These are phyloP conservation scores for Pseudococcus longispinus DNA, from an alignment of 2,888 invertebrate species.

Conservation along the genomic window DNA sequence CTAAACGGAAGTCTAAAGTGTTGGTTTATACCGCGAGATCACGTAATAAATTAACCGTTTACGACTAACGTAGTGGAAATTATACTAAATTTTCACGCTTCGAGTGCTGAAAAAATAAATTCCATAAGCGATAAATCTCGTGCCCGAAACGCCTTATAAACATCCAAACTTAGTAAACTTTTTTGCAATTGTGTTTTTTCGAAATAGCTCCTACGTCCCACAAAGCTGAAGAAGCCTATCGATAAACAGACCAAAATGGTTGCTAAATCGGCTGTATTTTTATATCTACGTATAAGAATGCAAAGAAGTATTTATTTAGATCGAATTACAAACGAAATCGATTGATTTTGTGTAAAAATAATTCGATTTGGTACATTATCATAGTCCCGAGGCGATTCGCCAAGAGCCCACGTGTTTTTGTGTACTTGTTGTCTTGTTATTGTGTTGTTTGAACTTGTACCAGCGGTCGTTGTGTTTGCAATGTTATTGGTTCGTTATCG, in stretches of 20 bases:
- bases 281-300: background rate
- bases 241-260: background rate
- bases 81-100: constrained; percentile 31
- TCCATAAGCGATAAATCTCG: background rate
- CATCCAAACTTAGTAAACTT: background rate
- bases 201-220: background rate
- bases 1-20: constrained; percentile 4
- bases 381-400: background rate
- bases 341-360: background rate
- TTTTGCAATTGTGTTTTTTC: constrained; percentile 24
- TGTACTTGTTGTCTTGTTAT: background rate
- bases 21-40: background rate
- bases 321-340: background rate
- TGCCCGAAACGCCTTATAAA: background rate
- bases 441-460: background rate
- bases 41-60: constrained; percentile 15
- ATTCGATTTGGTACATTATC: background rate
- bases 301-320: background rate
- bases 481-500: background rate
- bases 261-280: background rate
- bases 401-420: background rate
- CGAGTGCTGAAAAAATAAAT: background rate
- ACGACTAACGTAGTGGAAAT: constrained; percentile 21
- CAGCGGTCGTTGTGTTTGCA: background rate
- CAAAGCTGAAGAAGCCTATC: background rate